Base-by-base conservation (phyloP, 2,113 vertebrate species). In the Bolborhynchus lineola region DNA sequence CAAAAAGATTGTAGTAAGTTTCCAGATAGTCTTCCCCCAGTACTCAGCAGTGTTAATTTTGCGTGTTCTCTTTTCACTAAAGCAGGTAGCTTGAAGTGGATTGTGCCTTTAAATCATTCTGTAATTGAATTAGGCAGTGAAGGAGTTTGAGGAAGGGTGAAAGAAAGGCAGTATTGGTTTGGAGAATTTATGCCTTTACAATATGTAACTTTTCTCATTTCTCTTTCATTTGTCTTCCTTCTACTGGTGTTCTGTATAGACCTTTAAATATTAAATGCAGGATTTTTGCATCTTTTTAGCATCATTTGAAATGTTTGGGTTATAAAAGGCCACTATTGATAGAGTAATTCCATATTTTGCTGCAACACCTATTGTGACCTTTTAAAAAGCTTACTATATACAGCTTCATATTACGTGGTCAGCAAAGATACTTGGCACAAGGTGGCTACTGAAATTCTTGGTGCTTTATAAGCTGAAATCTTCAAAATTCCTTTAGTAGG, bases 401-500 rank as follows among this genome's bases (percentile, higher is more conserved):
- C 39, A 41, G 15, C 62, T 88, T 60, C 0, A 0, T 50, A 17
- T 67, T 53, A 47, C 6, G 4, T 1, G 5, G 17, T 68, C 24
- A 60, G 16, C 31, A 67, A 85, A 37, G 37, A 52, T 82, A 13
- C 37, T 42, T 85, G 50, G 4, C 89, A 35, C 26, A 52, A 60
- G 39, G 24, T 79, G 49, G 33, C 41, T 85, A 13, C 52, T 72
- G 71, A 68, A 82, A 64, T 68, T 86, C 35, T 65, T 59, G 11
- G 41, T 57, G 9, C 24, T 74, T 74, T 53, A 33, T 42, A 35
- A 83, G 5, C 47, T 47, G 10, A 89, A 82, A 55, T 87, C 10
- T 90, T 92, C n/a, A 71, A 39, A 89, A 68, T 89, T 75, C 25
- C 16, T 84, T 62, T 75, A 79, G 18, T 75, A 60, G 31, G 13